These are phyloP conservation scores for Caenorhabditis virilis DNA, from an alignment of 2,888 invertebrate species.

Conservation along the genomic window DNA sequence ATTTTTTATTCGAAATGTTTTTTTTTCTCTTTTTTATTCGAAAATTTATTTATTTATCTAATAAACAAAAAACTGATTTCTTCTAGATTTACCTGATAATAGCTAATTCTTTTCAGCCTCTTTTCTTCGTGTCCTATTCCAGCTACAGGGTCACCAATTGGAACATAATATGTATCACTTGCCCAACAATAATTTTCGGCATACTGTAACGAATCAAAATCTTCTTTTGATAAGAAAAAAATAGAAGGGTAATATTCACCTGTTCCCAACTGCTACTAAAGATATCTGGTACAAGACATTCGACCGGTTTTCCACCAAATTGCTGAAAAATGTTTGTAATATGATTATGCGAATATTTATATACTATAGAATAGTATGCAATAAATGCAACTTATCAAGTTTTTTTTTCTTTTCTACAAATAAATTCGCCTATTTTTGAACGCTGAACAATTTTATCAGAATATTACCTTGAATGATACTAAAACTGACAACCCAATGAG, in stretches of 20 bases:
- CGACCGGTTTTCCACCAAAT: slow-evolving; percentile 66
- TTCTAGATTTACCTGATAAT: slow-evolving; percentile 49
- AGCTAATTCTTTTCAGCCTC: slow-evolving; percentile 54
- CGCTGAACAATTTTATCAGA: too few species aligned
- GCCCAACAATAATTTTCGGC: slow-evolving; percentile 68
- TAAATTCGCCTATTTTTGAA: not conserved
- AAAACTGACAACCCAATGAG: slow-evolving; percentile 64
- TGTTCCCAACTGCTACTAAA: slow-evolving; percentile 65
- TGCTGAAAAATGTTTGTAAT: slow-evolving; percentile 52
- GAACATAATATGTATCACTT: slow-evolving; percentile 64
- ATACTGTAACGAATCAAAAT: slow-evolving; percentile 65
- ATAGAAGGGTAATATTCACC: slow-evolving; percentile 20
- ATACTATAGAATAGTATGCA: too few species aligned
- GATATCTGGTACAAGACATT: slow-evolving; percentile 66
- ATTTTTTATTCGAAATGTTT: too few species aligned
- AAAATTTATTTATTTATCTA: too few species aligned
- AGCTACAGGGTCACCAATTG: slow-evolving; percentile 57
- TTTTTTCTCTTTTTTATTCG: too few species aligned
- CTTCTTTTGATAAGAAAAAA: too few species aligned
- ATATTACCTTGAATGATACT: slow-evolving; percentile 62
- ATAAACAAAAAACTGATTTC: slow-evolving; percentile 1
- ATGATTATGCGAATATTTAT: too few species aligned
- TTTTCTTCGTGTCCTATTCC: slow-evolving; percentile 53
- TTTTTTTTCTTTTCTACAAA: too few species aligned
- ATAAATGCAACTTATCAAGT: not conserved